phyloP scores from a whole-genome alignment of 2,113 vertebrate genomes.

The Carassius auratus region DNA sequence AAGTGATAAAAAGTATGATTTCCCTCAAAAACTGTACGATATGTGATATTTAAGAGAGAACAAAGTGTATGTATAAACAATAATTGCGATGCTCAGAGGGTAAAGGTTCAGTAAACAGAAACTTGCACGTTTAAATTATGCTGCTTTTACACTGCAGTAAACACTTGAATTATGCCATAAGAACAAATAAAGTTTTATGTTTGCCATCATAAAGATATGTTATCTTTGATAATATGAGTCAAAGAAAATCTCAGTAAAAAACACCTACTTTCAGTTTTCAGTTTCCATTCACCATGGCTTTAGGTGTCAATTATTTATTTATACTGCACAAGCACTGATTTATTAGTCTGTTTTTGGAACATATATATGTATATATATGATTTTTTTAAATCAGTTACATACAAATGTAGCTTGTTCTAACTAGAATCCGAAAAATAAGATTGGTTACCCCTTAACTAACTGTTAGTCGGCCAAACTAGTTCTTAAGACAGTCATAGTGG shows the following conservation, averaged over 20 bases:
- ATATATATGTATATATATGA: no score
- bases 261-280: neutral
- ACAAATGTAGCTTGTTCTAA: no score
- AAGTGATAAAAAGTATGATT: no score
- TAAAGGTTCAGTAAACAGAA: neutral
- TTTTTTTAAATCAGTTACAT: no score
- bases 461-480: no score
- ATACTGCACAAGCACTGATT: neutral
- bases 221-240: neutral
- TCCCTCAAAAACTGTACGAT: no score
- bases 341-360: neutral
- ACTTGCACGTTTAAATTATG: neutral
- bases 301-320: slow-evolving; percentile 11
- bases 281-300: neutral
- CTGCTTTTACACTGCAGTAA: neutral
- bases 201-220: neutral
- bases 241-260: neutral
- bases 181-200: neutral
- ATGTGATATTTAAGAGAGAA: neutral
- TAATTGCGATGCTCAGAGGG: neutral
- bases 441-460: no score
- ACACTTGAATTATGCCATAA: neutral
- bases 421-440: no score
- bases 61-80: neutral
- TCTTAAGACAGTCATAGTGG: no score